phyloP scores from a whole-genome alignment of 2,797 vertebrate genomes.

The Potorous gilbertii region DNA sequence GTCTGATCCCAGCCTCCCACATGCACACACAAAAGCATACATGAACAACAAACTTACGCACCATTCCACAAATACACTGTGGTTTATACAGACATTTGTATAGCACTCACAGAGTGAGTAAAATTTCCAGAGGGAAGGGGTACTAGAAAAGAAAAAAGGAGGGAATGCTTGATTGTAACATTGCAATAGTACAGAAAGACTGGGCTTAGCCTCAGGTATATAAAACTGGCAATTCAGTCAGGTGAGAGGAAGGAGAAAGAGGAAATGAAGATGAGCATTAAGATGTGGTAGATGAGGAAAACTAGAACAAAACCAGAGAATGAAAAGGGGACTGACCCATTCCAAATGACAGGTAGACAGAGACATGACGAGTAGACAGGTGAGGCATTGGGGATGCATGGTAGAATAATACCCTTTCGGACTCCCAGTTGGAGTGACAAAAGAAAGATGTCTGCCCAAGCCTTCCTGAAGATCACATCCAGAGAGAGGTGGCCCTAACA shows the following conservation, averaged over 20 bases:
- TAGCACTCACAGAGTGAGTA: background rate
- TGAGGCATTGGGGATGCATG: background rate
- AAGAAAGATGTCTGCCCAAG: background rate
- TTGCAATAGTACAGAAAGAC: background rate
- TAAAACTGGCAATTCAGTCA: background rate
- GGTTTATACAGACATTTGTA: background rate
- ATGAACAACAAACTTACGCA: background rate
- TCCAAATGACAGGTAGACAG: background rate
- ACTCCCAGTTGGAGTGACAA: background rate
- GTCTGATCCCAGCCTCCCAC: background rate
- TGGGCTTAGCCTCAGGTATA: background rate
- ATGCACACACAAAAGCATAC: background rate
- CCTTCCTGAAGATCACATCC: background rate
- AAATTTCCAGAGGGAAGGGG: background rate
- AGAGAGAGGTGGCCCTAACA: background rate
- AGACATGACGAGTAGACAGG: slow-evolving; percentile 15
- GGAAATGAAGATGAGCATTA: background rate
- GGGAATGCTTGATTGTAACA: background rate
- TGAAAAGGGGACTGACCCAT: background rate
- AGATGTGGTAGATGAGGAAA: background rate
- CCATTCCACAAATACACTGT: background rate
- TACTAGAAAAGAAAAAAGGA: background rate
- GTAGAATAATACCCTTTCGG: background rate
- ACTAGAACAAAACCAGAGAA: background rate
- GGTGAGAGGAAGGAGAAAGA: background rate